Evolutionary conservation across 2,888 invertebrate genomes (phyloP), one percentile per base, ranked within the genome.

Genomic region (Pseudeuparius sepicola): DNA sequence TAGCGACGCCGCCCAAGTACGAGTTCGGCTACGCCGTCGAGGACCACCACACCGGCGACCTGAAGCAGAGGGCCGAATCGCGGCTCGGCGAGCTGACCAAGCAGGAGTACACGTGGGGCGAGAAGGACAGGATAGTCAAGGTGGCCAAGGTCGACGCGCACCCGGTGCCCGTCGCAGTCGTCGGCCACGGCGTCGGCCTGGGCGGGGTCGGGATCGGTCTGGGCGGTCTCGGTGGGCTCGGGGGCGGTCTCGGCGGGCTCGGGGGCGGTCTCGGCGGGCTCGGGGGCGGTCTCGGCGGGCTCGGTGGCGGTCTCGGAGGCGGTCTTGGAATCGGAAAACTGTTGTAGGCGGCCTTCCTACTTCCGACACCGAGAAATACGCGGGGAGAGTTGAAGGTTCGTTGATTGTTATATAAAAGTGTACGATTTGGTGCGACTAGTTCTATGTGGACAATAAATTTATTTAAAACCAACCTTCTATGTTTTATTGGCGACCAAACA

Each of bases 11-110:
- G 10, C 42, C 42, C 9, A 42, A 42, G 31, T 42, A 42, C 37
- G 42, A 42, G 23, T 42, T 42, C 31, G 40, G 40, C 20, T 42
- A 42, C 29, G 42, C 39, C 13, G 42, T 42, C 4, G 40, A 40
- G 25, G 42, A 42, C 14, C 40, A 31, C 6, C 39, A 42, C 25
- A 42, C 42, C 9, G 18, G 30, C 2, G 42, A 42, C 29, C 32
- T 35, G 26, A 42, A 42, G 14, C 39, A 42, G 14, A 27, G 42
- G 11, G 26, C 42, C 3, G 42, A 42, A 28, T 31, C 36, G 11
- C 25, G 42, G n/a, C 37, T 40, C 15, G 42, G 42, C 4, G 37
- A 40, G 10, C 24, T 25, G 3, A 33, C 38, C 3, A 37, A 42
- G 23, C 42, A 42, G 30, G 39, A 42, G 20, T 42, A 42, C 35